Base-by-base conservation (phyloP, 2,113 vertebrate genomes). In the Rhabdornis inornatus region DNA sequence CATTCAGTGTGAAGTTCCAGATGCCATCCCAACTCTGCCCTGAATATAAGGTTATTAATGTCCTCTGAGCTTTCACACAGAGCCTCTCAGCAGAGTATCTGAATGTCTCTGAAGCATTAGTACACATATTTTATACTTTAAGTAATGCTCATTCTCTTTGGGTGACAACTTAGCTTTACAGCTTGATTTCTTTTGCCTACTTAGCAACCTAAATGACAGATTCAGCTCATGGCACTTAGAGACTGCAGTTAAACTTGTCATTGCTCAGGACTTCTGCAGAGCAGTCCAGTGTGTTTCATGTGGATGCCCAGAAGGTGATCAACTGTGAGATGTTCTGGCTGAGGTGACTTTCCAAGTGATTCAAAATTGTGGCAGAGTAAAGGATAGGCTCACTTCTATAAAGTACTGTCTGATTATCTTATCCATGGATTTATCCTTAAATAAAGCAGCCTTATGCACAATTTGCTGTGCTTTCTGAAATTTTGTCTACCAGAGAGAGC, bases 141-240 rank as follows among this genome's bases (percentile, higher is more conserved):
- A 92, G 85, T 87, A 92, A 88, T 71, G 71, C 80, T 95, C 37
- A 88, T 95, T 96, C 83, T 92, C 52, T 94, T 83, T 93, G 71
- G 64, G 31, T 91, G 93, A 86, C 90, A 85, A 65, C 71, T 92
- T 65, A 94, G 90, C 70, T 72, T 89, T 93, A 92, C 40, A 87
- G 49, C 93, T 91, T 96, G 92, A 88, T 83, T 91, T 90, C 37
- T 77, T 88, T 66, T 95, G 85, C 86, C 50, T 95, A 60, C 52
- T 90, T 94, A 92, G 45, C 55, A 77, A 52, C 56, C 53, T 88
- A 77, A 83, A 77, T 81, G 92, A 60, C 78, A 95, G 75, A 90
- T 92, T 90, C 78, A 78, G 90, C 82, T 94, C 60, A 77, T 66
- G 49, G 63, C 33, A 88, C 47, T 59, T 53, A 42, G 42, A 50